phyloP scores from a whole-genome alignment of 2,888 invertebrate species.

The Agriopis marginaria region DNA sequence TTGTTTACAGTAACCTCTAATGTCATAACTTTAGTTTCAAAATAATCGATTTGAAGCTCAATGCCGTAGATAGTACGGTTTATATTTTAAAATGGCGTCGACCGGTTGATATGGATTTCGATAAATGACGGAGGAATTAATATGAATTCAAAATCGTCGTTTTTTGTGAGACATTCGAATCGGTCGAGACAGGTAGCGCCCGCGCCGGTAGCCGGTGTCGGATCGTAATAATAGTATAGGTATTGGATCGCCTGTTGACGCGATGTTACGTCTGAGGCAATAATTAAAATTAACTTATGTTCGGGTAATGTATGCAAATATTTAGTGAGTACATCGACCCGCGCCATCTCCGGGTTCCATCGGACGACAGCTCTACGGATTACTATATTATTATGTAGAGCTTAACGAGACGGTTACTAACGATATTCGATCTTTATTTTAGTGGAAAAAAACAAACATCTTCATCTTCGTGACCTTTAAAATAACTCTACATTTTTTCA shows the following conservation, averaged over 20 bases:
- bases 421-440: slow-evolving; percentile 13
- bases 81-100: slow-evolving; percentile 39
- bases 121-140: slow-evolving; percentile 58
- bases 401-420: slow-evolving; percentile 21
- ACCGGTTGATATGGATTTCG: slow-evolving; percentile 41
- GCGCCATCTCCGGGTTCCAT: slow-evolving; percentile 48
- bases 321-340: slow-evolving; percentile 70
- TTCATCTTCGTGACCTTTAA: not conserved
- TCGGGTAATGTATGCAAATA: slow-evolving; percentile 74
- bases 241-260: slow-evolving; percentile 46
- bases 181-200: slow-evolving; percentile 75
- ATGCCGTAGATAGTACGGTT: slow-evolving; percentile 32
- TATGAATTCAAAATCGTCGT: slow-evolving; percentile 68
- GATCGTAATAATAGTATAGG: slow-evolving; percentile 51
- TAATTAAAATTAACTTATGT: slow-evolving; percentile 56
- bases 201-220: slow-evolving; percentile 27
- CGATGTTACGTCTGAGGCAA: slow-evolving; percentile 52
- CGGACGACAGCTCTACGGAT: slow-evolving; percentile 10
- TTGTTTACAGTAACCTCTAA: slow-evolving; percentile 69
- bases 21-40: slow-evolving; percentile 56
- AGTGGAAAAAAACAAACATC: slow-evolving; percentile 8
- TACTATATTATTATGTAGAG: not conserved
- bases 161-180: slow-evolving; percentile 60
- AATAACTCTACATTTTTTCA: not conserved
- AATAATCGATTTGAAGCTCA: slow-evolving; percentile 57